Base-by-base conservation (phyloP, 37 sponge, comb jelly and placozoan genomes). In the Lycopodina hypogea region DNA sequence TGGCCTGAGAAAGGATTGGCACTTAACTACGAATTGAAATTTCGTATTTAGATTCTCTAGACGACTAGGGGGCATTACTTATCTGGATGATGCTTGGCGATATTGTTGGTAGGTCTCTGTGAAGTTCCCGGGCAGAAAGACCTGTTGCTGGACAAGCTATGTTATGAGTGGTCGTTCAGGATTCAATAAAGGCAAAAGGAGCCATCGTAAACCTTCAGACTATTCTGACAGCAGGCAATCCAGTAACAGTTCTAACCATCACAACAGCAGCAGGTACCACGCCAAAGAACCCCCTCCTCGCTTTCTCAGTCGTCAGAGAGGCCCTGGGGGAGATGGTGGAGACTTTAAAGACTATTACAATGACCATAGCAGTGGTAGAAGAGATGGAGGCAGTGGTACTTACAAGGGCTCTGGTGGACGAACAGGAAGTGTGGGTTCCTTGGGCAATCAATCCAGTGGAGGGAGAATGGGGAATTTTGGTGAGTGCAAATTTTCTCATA, bases 221-320 rank as follows among this genome's bases (percentile, higher is more conserved):
- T 70, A 35, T 4, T 14, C 42, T 35, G 70, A 70, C n/a, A 37
- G 38, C 35, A 42, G 70, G 17, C 66, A 65, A 34, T 24, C 23
- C 3, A 4, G 26, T 19, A 58, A 24, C 59, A 65, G 33, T 2
- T 30, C 17, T 11, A 19, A 2, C 30, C 30, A 28, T 12, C 18
- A 33, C 66, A 28, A 65, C 11, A 32, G 66, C 35, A 58, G 59
- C 26, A 65, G 66, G 35, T 32, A 65, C 34, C 35, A 28, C 33
- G 1, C 63, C n/a, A 67, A 30, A 62, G 84, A 83, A 12, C 74
- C 89, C 52, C 84, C 89, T 22, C 89, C 89, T 34, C 78, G 89
- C 32, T 88, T 88, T 51, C 78, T 78, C n/a, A 71, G 68, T 28
- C 75, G 84, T 18, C 65, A 83, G 11, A 67, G 77, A 29, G 66